Conservation (phyloP, 2,888 invertebrate genomes). For the Drosophila pseudotakahashii region DNA sequence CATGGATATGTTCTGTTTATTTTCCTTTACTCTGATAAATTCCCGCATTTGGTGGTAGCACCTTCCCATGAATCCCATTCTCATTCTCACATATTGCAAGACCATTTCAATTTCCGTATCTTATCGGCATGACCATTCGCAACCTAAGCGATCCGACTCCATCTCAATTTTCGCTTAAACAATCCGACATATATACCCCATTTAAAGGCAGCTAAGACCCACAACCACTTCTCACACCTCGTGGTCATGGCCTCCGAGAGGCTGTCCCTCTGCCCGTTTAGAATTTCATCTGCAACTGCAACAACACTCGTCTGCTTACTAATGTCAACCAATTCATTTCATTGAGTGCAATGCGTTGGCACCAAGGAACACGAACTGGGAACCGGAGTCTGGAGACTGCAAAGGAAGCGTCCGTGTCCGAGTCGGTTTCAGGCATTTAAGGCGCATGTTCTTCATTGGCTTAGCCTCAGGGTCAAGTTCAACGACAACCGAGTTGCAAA, state of each 20-base stretch:
- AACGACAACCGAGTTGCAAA: slow-evolving; percentile 52
- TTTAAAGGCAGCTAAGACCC: slow-evolving; percentile 76
- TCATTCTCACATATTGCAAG: slow-evolving; percentile 21
- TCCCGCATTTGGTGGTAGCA: slow-evolving; percentile 30
- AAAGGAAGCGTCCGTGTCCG: slow-evolving; percentile 35
- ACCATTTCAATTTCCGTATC: slow-evolving; percentile 28
- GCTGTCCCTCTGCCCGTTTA: slow-evolving; percentile 30
- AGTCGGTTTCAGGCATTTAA: slow-evolving; percentile 68
- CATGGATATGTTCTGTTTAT: background rate
- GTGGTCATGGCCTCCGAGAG: slow-evolving; percentile 21
- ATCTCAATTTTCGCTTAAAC: slow-evolving; percentile 64
- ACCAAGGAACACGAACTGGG: slow-evolving; percentile 46
- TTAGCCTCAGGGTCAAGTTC: slow-evolving; percentile 79
- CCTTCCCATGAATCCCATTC: slow-evolving; percentile 10
- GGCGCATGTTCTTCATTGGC: slow-evolving; percentile 73
- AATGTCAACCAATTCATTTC: slow-evolving; percentile 78
- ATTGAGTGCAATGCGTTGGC: slow-evolving; percentile 80
- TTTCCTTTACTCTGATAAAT: slow-evolving; percentile 22
- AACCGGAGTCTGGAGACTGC: slow-evolving; percentile 6
- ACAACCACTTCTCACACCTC: slow-evolving; percentile 73
- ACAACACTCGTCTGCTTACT: slow-evolving; percentile 58
- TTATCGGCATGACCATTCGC: slow-evolving; percentile 38
- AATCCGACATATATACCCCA: slow-evolving; percentile 78
- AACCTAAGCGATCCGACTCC: slow-evolving; percentile 44
- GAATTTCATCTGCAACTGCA: slow-evolving; percentile 51